phyloP scores from a whole-genome alignment of 2,113 vertebrate species.

The Megaleporinus macrocephalus region DNA sequence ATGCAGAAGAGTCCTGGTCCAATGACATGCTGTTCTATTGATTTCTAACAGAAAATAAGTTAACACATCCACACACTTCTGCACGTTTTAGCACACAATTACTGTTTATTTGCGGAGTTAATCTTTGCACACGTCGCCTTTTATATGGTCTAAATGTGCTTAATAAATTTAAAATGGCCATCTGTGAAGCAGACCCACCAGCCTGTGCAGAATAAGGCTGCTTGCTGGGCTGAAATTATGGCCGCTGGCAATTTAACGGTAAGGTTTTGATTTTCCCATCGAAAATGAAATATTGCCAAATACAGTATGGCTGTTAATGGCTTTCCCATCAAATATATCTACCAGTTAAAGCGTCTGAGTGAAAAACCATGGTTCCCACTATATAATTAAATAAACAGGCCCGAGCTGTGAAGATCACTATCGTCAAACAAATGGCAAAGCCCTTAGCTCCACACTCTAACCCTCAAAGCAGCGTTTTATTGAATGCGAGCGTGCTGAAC shows the following conservation, averaged over 20 bases:
- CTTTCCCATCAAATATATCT: slow-evolving; percentile 1
- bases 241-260: neutral
- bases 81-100: too few species aligned
- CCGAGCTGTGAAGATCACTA: neutral
- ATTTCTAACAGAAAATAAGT: too few species aligned
- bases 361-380: slow-evolving; percentile 1
- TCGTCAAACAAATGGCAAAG: slow-evolving; percentile 7
- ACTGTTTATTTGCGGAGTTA: too few species aligned
- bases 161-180: neutral
- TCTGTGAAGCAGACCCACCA: neutral
- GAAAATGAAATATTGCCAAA: neutral
- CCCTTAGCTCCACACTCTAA: neutral
- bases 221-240: too few species aligned
- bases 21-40: too few species aligned
- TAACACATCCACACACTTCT: too few species aligned
- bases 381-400: neutral
- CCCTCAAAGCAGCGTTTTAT: neutral
- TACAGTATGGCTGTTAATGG: neutral
- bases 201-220: neutral
- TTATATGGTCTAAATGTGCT: neutral
- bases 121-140: too few species aligned
- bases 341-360: neutral
- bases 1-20: too few species aligned
- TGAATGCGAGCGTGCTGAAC: neutral
- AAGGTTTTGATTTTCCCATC: slow-evolving; percentile 1